phyloP scores from a whole-genome alignment of 2,797 vertebrate species.

The Gallinago nigripennis region DNA sequence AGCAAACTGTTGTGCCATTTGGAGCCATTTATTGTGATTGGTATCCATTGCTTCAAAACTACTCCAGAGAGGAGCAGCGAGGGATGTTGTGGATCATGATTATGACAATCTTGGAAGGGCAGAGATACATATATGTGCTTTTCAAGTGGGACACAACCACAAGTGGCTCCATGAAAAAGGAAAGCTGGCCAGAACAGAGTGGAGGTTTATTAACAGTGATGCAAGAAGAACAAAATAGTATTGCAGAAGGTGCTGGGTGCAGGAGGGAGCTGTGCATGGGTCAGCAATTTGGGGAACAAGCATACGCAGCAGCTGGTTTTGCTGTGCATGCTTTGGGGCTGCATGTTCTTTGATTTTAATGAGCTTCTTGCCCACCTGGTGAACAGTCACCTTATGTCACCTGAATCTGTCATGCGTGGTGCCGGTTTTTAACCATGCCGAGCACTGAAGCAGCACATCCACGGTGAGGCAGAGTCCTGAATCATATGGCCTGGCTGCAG shows the following conservation, averaged over 20 bases:
- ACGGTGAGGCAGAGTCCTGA: neutral
- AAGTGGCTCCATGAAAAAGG: neutral
- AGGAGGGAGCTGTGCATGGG: neutral
- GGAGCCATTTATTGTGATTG: constrained; percentile 19
- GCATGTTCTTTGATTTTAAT: neutral
- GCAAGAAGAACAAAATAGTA: neutral
- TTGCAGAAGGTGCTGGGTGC: neutral
- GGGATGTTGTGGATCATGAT: neutral
- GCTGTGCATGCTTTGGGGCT: neutral
- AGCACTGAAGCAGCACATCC: neutral
- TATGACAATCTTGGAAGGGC: neutral
- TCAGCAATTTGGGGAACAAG: neutral
- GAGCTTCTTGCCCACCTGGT: neutral
- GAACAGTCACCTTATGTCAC: constrained; percentile 11
- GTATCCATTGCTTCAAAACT: neutral
- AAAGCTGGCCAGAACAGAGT: neutral
- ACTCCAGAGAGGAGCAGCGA: neutral
- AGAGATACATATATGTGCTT: neutral
- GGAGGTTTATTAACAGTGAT: neutral
- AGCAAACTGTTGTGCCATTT: constrained; percentile 26
- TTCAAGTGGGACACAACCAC: neutral
- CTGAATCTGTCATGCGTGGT: neutral
- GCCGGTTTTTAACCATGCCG: neutral
- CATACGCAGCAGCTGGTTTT: neutral
- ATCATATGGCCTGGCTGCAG: constrained; percentile 56